phyloP scores from a whole-genome alignment of 2,888 invertebrate species.

The Enoplolaimus lenunculus region DNA sequence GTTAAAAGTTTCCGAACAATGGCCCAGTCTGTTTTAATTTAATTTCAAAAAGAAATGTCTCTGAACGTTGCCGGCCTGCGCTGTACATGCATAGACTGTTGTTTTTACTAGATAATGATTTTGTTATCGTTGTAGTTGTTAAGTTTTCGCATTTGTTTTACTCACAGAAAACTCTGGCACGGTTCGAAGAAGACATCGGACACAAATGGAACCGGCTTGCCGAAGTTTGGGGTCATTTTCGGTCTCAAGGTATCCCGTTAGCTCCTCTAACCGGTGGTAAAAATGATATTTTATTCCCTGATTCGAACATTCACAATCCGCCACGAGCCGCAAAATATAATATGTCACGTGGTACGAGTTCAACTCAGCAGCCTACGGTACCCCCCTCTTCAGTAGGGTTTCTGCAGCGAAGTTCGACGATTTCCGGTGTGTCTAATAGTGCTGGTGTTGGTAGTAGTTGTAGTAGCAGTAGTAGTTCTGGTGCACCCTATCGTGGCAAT shows the following conservation, averaged over 20 bases:
- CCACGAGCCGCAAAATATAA: too few relatives aligned
- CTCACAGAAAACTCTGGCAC: background rate
- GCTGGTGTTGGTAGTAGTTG: background rate
- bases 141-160: too few relatives aligned
- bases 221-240: slow-evolving; percentile 19
- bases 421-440: background rate
- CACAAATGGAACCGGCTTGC: slow-evolving; percentile 10
- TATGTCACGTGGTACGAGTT: background rate
- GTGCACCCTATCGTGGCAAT: too few relatives aligned
- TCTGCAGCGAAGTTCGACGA: background rate
- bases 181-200: slow-evolving; percentile 10
- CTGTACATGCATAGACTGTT: too few relatives aligned
- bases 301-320: too few relatives aligned
- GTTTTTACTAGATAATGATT: background rate
- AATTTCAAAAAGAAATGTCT: too few relatives aligned
- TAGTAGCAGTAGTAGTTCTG: background rate
- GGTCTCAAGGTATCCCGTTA: slow-evolving; percentile 18
- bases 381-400: background rate
- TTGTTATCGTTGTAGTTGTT: slow-evolving; percentile 1
- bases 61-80: too few relatives aligned
- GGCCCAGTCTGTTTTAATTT: too few relatives aligned
- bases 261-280: slow-evolving; percentile 14
- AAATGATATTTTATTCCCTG: too few relatives aligned
- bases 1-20: too few relatives aligned
- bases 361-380: background rate